A percentile compares a stretch with the other conserved stretches of the same genome.
phyloP scores from a whole-genome alignment of 2,888 invertebrate genomes.

The Heteromyza rotundicornis region DNA sequence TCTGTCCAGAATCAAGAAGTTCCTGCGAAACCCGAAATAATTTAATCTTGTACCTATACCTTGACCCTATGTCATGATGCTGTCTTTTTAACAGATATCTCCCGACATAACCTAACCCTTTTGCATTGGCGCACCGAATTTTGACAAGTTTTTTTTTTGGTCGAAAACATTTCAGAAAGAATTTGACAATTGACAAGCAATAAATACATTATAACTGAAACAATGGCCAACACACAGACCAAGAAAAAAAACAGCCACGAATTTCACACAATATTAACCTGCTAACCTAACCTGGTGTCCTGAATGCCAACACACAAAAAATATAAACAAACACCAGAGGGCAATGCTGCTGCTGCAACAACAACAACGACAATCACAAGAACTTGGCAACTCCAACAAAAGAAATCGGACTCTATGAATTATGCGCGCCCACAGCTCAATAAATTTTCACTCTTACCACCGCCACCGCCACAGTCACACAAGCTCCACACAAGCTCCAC shows the following conservation, averaged over 20 bases:
- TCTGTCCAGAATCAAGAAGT: too few species aligned
- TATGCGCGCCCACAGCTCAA: conserved; percentile 60
- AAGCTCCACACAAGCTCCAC: conserved; percentile 22
- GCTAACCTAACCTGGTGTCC: conserved; percentile 57
- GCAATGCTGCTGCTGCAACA: not conserved
- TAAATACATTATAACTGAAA: conserved; percentile 21
- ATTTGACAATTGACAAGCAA: conserved; percentile 14
- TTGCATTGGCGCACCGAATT: too few species aligned
- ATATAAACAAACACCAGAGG: conserved; percentile 7
- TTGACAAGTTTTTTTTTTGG: too few species aligned
- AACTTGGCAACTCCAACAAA: not conserved
- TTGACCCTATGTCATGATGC: too few species aligned
- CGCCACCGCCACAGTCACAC: conserved; percentile 32
- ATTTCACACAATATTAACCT: conserved; percentile 48
- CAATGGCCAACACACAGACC: too few species aligned
- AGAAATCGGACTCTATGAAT: conserved; percentile 48
- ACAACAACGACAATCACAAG: not conserved
- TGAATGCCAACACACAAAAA: conserved; percentile 26
- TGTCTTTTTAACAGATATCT: too few species aligned
- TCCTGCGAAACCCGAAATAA: too few species aligned
- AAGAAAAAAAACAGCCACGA: conserved; percentile 34
- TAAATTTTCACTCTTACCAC: conserved; percentile 59
- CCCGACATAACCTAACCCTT: too few species aligned
- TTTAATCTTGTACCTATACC: too few species aligned
- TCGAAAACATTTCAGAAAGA: not conserved